Evolutionary conservation across 1,140 invertebrate genomes (phyloP).

Genomic region (Magallana angulata): DNA sequence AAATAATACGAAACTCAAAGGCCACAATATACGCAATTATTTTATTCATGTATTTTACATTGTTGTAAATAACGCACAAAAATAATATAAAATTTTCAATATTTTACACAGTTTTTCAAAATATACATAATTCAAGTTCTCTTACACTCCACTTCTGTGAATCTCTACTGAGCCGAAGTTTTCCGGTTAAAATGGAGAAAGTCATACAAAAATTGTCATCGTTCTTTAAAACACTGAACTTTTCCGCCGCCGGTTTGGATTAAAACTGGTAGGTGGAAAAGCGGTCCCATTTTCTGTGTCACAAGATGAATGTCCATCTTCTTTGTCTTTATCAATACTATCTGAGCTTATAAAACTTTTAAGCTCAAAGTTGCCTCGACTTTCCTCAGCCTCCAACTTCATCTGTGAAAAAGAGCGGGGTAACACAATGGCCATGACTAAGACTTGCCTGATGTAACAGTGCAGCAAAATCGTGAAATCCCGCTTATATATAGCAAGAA

Average conservation of each 20-base stretch:
- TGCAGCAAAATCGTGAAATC: no score
- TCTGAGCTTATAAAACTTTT: neutral
- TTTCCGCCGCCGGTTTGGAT: neutral
- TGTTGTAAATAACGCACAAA: no score
- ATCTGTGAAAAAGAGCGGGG: neutral
- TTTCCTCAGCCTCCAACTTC: neutral
- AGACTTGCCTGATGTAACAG: neutral
- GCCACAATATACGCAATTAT: no score
- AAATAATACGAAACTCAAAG: no score
- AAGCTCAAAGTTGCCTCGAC: neutral
- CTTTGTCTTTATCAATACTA: neutral
- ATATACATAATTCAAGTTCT: no score
- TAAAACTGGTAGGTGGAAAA: neutral
- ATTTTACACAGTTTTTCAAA: no score
- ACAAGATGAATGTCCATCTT: neutral
- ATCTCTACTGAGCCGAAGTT: no score
- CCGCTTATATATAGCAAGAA: neutral
- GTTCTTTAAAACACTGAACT: neutral
- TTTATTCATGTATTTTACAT: no score
- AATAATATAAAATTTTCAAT: no score
- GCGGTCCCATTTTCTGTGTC: neutral
- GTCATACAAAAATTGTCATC: no score
- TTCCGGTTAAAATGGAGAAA: no score
- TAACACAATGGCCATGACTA: neutral
- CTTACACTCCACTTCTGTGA: no score